Evolutionary conservation across 2,888 invertebrate genomes (phyloP).

Genomic region (Eupelmus urozonus): DNA sequence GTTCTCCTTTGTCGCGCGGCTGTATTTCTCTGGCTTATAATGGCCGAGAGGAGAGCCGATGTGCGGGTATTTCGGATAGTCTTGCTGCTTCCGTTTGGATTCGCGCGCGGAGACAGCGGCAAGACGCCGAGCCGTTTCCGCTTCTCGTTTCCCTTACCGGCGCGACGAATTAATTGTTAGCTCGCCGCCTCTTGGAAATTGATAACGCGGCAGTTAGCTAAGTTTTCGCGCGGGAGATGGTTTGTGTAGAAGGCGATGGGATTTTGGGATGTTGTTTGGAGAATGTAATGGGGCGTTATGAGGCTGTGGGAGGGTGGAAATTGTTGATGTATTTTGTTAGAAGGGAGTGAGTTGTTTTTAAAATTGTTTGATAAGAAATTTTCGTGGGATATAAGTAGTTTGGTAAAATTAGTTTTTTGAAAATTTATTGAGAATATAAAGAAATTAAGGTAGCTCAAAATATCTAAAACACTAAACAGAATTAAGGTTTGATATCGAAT

Average conservation of each 20-base stretch:
- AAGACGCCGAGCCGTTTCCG: slow-evolving; percentile 67
- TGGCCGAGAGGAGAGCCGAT: background rate
- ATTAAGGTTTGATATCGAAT: no score
- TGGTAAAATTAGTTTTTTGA: no score
- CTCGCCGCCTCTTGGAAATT: slow-evolving; percentile 71
- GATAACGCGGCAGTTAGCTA: slow-evolving; percentile 67
- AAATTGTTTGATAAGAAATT: no score
- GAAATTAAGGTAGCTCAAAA: no score
- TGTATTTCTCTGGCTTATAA: background rate
- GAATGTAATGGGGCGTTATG: slow-evolving; percentile 41
- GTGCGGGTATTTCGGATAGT: slow-evolving; percentile 50
- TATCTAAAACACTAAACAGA: no score
- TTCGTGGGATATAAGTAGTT: no score
- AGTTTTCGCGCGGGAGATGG: slow-evolving; percentile 28
- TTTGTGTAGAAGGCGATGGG: background rate
- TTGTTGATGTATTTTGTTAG: no score
- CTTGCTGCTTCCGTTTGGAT: slow-evolving; percentile 60
- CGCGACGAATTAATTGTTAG: slow-evolving; percentile 70
- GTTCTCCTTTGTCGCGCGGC: slow-evolving; percentile 24
- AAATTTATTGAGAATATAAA: no score
- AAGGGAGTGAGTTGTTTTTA: no score
- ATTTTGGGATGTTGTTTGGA: background rate
- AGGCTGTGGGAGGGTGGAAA: no score
- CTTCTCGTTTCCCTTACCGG: slow-evolving; percentile 68
- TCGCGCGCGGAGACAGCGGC: slow-evolving; percentile 52